Base-by-base conservation (phyloP, 2,113 vertebrate species). In the Eptatretus burgeri region DNA sequence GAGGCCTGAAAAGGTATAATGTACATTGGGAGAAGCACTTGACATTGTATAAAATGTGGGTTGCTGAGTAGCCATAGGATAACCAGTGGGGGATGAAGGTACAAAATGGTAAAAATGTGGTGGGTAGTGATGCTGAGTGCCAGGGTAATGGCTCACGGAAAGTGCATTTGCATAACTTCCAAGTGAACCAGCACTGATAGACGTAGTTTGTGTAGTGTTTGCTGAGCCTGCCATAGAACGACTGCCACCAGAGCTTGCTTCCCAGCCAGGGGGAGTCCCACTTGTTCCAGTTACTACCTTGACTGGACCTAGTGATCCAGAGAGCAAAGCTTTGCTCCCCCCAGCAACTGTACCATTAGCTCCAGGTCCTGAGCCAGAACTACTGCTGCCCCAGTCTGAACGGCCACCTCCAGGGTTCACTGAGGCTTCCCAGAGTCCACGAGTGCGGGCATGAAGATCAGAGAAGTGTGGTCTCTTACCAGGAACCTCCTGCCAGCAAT, bases 401-500 rank as follows among this genome's bases (percentile, higher is more conserved):
- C 27, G 27, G 3, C 27, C 27, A 10, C 53, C 53, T n/a, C 16
- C 53, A 19, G 53, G 53, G 16, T n/a, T 19, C 53, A 60, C 53
- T 10, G 53, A 9, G 53, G 53, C 53, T 19, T 60, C 53, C 53
- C 53, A 60, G 53, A 60, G 19, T n/a, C 16, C 53, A 19, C 53
- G 53, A 12, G 19, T 19, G 53, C 89, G 78, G 14, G 73, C 64
- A 8, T 93, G 84, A 70, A 96, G 77, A 70, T 98, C 91, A 69
- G 95, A 93, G 71, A 98, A 95, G 14, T 83, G 78, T 0, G 86
- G 81, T 60, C 91, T 72, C 5, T 86, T 75, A 2, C 81, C 77
- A 0, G 91, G 87, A n/a, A 84, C 80, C 67, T 98, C 91, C 65
- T 86, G 83, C 91, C 91, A 98, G 70, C 89, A 95, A 72, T 98